These are phyloP conservation scores for Erythrolamprus reginae DNA, from an alignment of 2,113 vertebrate species.

Conservation along the genomic window DNA sequence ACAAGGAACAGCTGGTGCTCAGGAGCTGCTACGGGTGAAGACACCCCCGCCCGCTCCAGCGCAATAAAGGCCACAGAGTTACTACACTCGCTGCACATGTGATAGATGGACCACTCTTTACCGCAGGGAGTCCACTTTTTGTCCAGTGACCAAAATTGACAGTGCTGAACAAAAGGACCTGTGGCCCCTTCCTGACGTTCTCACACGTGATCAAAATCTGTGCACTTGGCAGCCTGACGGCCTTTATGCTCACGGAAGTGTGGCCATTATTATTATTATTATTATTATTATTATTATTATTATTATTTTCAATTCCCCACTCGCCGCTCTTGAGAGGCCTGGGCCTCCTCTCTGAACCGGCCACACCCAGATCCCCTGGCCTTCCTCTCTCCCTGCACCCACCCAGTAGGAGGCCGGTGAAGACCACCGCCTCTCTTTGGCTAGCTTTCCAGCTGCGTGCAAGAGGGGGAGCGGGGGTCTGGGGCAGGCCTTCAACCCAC, in stretches of 20 bases:
- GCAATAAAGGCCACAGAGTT: background rate
- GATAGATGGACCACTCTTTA: background rate
- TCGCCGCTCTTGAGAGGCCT: background rate
- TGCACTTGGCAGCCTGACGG: background rate
- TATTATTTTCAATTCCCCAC: background rate
- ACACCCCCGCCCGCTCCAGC: background rate
- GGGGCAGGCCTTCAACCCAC: background rate
- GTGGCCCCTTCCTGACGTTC: background rate
- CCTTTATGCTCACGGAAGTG: background rate
- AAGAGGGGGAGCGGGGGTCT: background rate
- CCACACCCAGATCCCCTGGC: background rate
- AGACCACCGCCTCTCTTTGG: background rate
- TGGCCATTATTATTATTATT: too few relatives aligned
- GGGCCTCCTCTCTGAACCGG: background rate
- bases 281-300: too few relatives aligned
- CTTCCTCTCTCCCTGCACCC: background rate
- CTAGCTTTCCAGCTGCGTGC: background rate
- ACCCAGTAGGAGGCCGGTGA: background rate
- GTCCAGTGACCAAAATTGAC: background rate
- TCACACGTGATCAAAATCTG: background rate
- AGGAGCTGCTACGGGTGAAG: background rate
- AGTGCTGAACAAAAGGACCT: background rate
- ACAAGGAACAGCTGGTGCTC: background rate
- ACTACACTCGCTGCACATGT: background rate
- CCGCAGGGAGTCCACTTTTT: background rate